Conservation (phyloP, 2,113 vertebrate species). For the Rattus rattus region DNA sequence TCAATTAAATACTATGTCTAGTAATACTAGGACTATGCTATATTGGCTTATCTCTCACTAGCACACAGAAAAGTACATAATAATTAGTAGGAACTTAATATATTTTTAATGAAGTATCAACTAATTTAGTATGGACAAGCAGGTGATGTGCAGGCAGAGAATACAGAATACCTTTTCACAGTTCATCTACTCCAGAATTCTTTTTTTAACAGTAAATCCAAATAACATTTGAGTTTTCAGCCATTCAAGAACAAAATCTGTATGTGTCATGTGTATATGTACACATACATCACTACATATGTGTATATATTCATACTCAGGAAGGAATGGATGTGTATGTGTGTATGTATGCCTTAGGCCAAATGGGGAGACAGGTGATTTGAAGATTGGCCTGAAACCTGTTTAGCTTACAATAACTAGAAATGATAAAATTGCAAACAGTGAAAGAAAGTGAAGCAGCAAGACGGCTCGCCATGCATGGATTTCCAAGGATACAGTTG, state of each 20-base stretch:
- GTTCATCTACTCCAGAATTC: background rate
- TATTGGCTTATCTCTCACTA: background rate
- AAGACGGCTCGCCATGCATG: constrained; percentile 54
- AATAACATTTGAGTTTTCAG: background rate
- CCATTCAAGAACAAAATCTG: background rate
- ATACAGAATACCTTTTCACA: background rate
- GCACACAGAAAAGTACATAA: background rate
- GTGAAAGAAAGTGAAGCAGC: background rate
- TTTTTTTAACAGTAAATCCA: background rate
- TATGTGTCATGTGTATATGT: background rate
- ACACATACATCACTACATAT: background rate
- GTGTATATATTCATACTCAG: background rate
- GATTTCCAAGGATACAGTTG: constrained; percentile 84
- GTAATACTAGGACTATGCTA: background rate
- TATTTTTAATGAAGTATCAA: background rate
- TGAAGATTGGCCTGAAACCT: background rate
- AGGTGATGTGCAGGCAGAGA: background rate
- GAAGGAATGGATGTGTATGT: background rate
- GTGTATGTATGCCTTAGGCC: background rate
- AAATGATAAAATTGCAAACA: background rate
- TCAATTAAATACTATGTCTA: background rate
- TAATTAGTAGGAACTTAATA: background rate
- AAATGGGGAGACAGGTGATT: background rate
- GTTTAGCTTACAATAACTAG: background rate
- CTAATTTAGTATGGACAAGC: background rate